Evolutionary conservation across 2,797 vertebrate genomes (phyloP).

Genomic region (Poeciliopsis presidionis): DNA sequence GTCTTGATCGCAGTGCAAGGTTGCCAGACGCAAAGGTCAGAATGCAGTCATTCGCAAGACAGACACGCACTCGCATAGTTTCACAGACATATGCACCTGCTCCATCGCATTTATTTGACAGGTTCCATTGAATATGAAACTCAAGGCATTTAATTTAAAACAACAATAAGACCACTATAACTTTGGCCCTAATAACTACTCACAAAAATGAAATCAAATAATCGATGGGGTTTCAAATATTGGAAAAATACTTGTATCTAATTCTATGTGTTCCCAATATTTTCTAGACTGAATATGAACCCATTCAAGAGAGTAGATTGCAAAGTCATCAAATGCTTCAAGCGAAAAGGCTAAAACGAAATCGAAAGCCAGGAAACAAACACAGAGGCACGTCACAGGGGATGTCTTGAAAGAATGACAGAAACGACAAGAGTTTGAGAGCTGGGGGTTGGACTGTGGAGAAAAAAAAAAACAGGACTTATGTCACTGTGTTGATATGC

Average conservation of each 20-base stretch:
- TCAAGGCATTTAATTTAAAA: background rate
- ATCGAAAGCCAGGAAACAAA: constrained; percentile 40
- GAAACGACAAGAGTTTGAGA: constrained; percentile 16
- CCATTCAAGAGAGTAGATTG: constrained; percentile 1
- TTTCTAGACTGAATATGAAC: background rate
- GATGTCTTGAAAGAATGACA: constrained; percentile 24
- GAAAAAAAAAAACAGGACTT: constrained; percentile 7
- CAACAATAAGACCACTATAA: background rate
- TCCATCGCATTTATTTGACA: constrained; percentile 33
- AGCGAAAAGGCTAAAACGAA: constrained; percentile 5
- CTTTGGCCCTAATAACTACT: too few species aligned
- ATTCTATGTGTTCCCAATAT: background rate
- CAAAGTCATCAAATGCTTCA: background rate
- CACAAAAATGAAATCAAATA: too few species aligned
- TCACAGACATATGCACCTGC: constrained; percentile 55
- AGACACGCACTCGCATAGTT: constrained; percentile 31
- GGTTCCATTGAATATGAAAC: constrained; percentile 25
- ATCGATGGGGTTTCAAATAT: too few species aligned
- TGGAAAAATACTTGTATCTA: background rate
- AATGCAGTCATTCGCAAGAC: constrained; percentile 61
- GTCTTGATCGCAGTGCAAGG: constrained; percentile 67
- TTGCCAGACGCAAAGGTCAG: constrained; percentile 70
- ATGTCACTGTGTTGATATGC: constrained; percentile 18
- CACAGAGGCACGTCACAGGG: constrained; percentile 9
- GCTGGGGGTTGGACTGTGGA: constrained; percentile 20